Conservation (phyloP, 1,140 invertebrate genomes). For the Agraylea sexmaculata region DNA sequence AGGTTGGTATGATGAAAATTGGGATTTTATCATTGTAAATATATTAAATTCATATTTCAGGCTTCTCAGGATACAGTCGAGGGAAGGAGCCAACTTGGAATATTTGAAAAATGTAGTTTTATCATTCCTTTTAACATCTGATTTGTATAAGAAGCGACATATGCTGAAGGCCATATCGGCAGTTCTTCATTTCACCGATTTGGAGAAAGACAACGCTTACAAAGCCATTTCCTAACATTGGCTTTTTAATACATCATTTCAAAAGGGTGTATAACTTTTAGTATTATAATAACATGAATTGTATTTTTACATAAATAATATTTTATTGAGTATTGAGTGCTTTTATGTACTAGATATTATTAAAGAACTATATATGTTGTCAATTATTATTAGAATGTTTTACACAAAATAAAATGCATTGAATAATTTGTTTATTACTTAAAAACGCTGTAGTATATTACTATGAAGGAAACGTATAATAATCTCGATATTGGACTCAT, state of each 20-base stretch:
- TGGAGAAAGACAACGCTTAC: conserved; percentile 41
- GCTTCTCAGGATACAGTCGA: conserved; percentile 59
- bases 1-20: conserved; percentile 30
- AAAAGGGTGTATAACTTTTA: too few species aligned
- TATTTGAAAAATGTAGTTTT: conserved; percentile 85
- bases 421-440: too few species aligned
- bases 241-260: neutral
- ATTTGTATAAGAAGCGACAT: conserved; percentile 55
- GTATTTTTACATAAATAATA: too few species aligned
- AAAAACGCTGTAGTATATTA: too few species aligned
- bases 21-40: conserved; percentile 13
- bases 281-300: too few species aligned
- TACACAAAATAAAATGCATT: too few species aligned
- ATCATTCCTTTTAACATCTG: conserved; percentile 63
- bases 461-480: too few species aligned
- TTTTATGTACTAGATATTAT: too few species aligned
- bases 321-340: too few species aligned
- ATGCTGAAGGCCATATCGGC: conserved; percentile 85
- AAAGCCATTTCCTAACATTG: conserved; percentile 13
- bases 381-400: too few species aligned
- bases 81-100: conserved; percentile 77
- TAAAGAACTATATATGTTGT: too few species aligned
- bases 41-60: conserved; percentile 34
- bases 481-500: too few species aligned
- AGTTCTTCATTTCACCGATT: conserved; percentile 64